Evolutionary conservation across 2,113 vertebrate species (phyloP).

Genomic region (Chloroceryle aenea): DNA sequence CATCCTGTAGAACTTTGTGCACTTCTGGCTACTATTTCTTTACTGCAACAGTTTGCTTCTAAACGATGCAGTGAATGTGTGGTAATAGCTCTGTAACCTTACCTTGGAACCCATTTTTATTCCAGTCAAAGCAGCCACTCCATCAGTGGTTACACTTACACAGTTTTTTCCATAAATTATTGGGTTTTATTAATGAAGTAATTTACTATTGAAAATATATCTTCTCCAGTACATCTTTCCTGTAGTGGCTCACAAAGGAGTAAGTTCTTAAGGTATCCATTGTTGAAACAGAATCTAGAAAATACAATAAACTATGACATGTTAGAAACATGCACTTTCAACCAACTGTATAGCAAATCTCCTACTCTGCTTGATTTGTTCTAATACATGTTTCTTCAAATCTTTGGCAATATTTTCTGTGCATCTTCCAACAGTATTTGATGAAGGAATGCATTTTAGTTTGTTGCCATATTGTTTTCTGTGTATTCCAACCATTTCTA

Average conservation of each 20-base stretch:
- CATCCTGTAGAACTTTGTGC: background rate
- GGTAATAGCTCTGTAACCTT: background rate
- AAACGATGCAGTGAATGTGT: background rate
- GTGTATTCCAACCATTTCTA: background rate
- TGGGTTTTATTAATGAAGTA: background rate
- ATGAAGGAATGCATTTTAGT: background rate
- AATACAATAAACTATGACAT: background rate
- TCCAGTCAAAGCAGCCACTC: background rate
- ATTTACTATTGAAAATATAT: background rate
- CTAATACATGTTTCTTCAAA: background rate
- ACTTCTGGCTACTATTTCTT: background rate
- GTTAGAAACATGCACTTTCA: background rate
- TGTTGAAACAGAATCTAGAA: background rate
- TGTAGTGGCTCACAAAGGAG: background rate
- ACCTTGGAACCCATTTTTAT: background rate
- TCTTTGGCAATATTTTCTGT: background rate
- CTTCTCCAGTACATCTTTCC: background rate
- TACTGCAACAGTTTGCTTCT: background rate
- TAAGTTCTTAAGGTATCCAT: background rate
- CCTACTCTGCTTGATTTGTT: background rate
- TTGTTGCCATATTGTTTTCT: background rate
- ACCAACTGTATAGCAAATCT: background rate
- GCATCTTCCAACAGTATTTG: background rate
- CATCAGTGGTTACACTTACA: background rate
- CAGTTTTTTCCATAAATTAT: background rate